Conservation (phyloP, 1,140 invertebrate genomes). For the Tachypleus tridentatus region DNA sequence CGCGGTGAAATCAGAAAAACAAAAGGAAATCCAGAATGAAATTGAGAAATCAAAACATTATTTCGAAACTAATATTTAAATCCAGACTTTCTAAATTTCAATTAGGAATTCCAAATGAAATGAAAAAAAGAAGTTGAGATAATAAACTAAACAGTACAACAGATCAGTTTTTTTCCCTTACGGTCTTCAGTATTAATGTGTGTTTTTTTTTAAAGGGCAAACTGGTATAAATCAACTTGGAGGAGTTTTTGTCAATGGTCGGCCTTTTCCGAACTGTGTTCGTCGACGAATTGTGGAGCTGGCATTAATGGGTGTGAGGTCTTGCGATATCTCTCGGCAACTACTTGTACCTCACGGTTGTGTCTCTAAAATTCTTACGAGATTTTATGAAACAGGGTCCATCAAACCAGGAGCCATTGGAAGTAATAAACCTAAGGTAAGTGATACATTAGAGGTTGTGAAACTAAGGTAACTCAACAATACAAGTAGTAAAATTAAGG, state of each 20-base stretch:
- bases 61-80: too few species aligned
- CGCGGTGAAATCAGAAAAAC: too few species aligned
- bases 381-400: slow-evolving; percentile 90
- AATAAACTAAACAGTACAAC: too few species aligned
- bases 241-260: slow-evolving; percentile 90
- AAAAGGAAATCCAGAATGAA: too few species aligned
- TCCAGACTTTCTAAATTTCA: too few species aligned
- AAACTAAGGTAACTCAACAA: slow-evolving; percentile 18
- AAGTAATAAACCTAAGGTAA: slow-evolving; percentile 79
- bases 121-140: too few species aligned
- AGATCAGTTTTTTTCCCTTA: too few species aligned
- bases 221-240: slow-evolving; percentile 92
- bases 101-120: too few species aligned
- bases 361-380: slow-evolving; percentile 92
- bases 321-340: slow-evolving; percentile 90
- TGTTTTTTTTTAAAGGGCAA: slow-evolving; percentile 49
- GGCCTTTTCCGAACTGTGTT: slow-evolving; percentile 87
- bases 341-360: slow-evolving; percentile 90
- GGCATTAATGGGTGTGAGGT: slow-evolving; percentile 71
- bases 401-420: slow-evolving; percentile 82
- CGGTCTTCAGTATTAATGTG: too few species aligned
- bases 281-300: slow-evolving; percentile 84
- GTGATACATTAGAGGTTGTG: too few species aligned
- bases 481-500: too few species aligned
- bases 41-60: too few species aligned